Evolutionary conservation across 2,113 vertebrate genomes (phyloP).

Genomic region (Columbina picui): DNA sequence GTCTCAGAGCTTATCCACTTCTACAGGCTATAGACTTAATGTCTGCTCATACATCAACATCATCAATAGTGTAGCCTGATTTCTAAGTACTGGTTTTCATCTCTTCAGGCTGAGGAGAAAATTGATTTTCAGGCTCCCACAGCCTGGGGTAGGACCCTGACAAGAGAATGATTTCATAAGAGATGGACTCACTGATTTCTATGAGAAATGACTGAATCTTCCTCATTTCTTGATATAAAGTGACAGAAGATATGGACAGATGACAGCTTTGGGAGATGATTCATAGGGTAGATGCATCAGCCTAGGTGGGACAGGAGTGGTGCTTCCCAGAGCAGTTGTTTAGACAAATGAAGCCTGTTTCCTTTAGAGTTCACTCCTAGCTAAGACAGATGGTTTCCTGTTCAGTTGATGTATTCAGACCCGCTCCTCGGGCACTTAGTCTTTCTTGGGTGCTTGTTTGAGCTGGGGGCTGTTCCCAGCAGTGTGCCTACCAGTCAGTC

Average conservation of each 20-base stretch:
- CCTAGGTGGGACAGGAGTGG: background rate
- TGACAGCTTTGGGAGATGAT: background rate
- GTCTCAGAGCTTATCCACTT: background rate
- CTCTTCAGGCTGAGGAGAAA: background rate
- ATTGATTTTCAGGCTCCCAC: background rate
- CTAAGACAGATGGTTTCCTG: conserved; percentile 2
- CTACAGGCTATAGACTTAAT: background rate
- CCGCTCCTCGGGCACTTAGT: background rate
- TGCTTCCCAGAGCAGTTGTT: background rate
- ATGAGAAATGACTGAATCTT: background rate
- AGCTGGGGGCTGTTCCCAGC: background rate
- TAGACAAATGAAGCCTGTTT: background rate
- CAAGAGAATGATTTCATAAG: background rate
- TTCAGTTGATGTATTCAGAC: background rate
- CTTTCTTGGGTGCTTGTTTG: background rate
- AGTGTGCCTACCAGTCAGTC: background rate
- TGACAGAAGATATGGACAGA: background rate
- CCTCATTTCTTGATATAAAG: background rate
- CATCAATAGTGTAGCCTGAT: background rate
- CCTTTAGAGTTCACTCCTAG: background rate
- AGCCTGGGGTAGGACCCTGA: background rate
- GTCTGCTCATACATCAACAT: background rate
- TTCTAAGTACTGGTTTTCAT: background rate
- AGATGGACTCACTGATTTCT: background rate
- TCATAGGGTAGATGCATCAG: background rate